Evolutionary conservation across 2,888 invertebrate genomes (phyloP), one percentile per base, ranked within the genome.

Genomic region (Drosophila neotestacea): DNA sequence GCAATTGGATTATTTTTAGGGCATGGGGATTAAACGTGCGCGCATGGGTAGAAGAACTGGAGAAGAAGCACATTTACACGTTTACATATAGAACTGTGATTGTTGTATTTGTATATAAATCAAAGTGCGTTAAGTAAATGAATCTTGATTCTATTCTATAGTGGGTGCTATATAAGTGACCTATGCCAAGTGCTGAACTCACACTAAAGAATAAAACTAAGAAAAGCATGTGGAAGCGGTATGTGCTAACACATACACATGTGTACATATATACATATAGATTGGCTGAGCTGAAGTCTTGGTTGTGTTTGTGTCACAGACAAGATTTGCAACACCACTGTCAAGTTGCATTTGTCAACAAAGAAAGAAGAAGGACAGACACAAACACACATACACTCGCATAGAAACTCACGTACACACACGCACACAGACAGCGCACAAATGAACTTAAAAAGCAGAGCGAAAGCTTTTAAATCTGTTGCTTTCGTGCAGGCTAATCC

Each of bases 401-500:
- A 56, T 42, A 55, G 22, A 50, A 30, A 47, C 6, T 52, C 39
- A 44, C 50, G 54, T 34, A 64, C 42, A 62, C 64, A 54, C 69
- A 36, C 56, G 79, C 59, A 74, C 41, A 62, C 7, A 63, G 58
- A 71, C 64, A 78, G 84, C 76, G 83, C 89, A 83, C 86, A 86
- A 86, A 85, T 89, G 77, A 88, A 89, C 86, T 88, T 81, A 89
- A 85, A 82, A 88, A 85, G 86, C 74, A 89, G 81, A 77, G 88
- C 78, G 83, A 92, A 92, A 91, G 92, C 91, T 90, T 92, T 92
- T 92, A 91, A 92, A 92, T 92, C 92, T 91, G 91, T 90, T 92
- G 91, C 91, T 92, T 92, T 92, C 92, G 92, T 92, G 92, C 88
- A 88, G 91, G 92, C 91, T 92, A 92, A 92, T 92, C 92, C 90